phyloP scores from a whole-genome alignment of 2,797 vertebrate genomes.

The Heteromormyrus szaboi region DNA sequence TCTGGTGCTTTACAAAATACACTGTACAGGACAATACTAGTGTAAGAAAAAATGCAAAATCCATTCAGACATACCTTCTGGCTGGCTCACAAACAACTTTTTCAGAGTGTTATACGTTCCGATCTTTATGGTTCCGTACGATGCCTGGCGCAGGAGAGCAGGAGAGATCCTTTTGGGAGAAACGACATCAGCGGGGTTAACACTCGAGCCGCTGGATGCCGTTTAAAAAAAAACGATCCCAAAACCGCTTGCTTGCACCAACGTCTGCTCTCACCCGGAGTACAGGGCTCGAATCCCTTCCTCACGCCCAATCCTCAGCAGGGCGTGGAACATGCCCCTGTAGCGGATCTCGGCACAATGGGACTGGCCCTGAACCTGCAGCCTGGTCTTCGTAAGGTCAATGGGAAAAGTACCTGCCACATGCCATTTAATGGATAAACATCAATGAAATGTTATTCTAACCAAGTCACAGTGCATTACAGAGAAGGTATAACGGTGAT shows the following conservation, averaged over 20 bases:
- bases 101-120: slow-evolving; percentile 94
- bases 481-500: neutral
- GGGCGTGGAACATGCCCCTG: slow-evolving; percentile 88
- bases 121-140: slow-evolving; percentile 95
- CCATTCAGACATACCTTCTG: slow-evolving; percentile 71
- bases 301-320: slow-evolving; percentile 82
- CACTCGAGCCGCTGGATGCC: neutral
- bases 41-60: neutral
- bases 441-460: neutral
- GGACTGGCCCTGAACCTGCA: slow-evolving; percentile 90
- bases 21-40: neutral
- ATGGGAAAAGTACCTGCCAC: slow-evolving; percentile 84
- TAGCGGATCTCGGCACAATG: slow-evolving; percentile 90
- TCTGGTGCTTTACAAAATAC: neutral
- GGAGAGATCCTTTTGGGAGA: slow-evolving; percentile 71
- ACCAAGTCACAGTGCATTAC: neutral
- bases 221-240: neutral
- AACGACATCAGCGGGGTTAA: neutral
- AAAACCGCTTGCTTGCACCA: neutral
- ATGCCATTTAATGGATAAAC: neutral
- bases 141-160: slow-evolving; percentile 84
- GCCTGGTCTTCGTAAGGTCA: slow-evolving; percentile 86
- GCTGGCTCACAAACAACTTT: slow-evolving; percentile 79
- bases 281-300: slow-evolving; percentile 83
- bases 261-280: slow-evolving; percentile 70